Base-by-base conservation (phyloP, 92 coral and sea anemone genomes). In the Hydrozoanthus gracilis region DNA sequence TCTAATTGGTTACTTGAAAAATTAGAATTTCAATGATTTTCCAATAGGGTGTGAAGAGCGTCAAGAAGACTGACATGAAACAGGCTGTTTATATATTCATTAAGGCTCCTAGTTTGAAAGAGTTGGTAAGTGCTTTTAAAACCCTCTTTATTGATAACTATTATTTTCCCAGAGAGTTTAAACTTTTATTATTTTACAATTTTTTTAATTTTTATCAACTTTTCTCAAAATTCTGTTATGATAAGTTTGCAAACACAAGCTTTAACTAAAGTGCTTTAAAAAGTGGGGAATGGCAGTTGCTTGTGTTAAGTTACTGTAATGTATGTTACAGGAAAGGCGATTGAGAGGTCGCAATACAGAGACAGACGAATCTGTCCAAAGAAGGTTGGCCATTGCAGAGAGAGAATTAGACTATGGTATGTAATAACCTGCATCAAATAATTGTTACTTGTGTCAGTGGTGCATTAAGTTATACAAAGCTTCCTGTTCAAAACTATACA, bases 341-440 rank as follows among this genome's bases (percentile, higher is more conserved):
- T 93, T 97, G 44, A 91, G 98, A 17, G 86, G 82, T 51, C 96
- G 99, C 14, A 92, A 94, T 13, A 93, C 98, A n/a, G 99, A 97
- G 76, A 93, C 97, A 17, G 95, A 95, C 83, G 97, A 93, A 64
- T 87, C 96, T 12, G 13, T 96, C 12, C 78, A 85, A 79, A 93
- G 94, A 78, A 89, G 99, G 73, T 87, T 96, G 72, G 88, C 86
- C 35, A 95, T 92, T 45, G 99, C 99, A 66, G 87, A 86, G 65
- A 68, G 76, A n/a, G 99, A 96, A 87, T 83, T 96, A 72, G 92
- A 91, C 7, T 96, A 93, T 92, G 98, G 98, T 96, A 77, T 15
- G 78, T 39, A 51, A 18, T 6, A 12, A 44, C 13, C 4, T 39
- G 44, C 10, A 27, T 68, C 15, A 35, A 7, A 27, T 15, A 10